phyloP scores from a whole-genome alignment of 2,113 vertebrate genomes.

The Grantiella picta region DNA sequence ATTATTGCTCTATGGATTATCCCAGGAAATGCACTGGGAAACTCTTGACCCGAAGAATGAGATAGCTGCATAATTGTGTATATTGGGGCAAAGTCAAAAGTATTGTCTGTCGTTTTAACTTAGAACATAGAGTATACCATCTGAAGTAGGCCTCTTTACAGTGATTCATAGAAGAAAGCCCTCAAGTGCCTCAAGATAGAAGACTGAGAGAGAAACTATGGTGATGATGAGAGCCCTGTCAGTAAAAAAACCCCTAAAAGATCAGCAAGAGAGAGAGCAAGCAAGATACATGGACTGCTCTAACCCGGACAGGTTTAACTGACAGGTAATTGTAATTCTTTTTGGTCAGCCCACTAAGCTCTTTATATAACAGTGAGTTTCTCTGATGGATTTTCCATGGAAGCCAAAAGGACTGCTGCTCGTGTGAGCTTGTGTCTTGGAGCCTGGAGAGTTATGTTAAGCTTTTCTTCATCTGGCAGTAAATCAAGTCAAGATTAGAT shows the following conservation, averaged over 20 bases:
- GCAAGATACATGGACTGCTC: background rate
- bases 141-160: background rate
- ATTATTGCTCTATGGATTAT: background rate
- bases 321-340: background rate
- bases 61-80: conserved; percentile 15
- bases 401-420: background rate
- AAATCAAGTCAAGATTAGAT: background rate
- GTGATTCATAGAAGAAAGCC: background rate
- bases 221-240: background rate
- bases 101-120: conserved; percentile 26
- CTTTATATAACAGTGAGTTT: background rate
- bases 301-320: background rate
- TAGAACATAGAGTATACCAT: background rate
- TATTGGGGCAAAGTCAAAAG: conserved; percentile 4
- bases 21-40: conserved; percentile 15
- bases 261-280: background rate
- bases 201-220: background rate
- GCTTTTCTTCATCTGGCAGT: background rate
- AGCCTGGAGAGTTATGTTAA: background rate
- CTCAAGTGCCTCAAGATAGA: background rate
- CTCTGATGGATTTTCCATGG: background rate
- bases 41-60: conserved; percentile 31
- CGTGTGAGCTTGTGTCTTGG: background rate
- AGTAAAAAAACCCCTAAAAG: background rate
- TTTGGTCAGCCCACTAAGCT: background rate